phyloP scores from a whole-genome alignment of 1,140 invertebrate genomes.

The Drosophila azteca region DNA sequence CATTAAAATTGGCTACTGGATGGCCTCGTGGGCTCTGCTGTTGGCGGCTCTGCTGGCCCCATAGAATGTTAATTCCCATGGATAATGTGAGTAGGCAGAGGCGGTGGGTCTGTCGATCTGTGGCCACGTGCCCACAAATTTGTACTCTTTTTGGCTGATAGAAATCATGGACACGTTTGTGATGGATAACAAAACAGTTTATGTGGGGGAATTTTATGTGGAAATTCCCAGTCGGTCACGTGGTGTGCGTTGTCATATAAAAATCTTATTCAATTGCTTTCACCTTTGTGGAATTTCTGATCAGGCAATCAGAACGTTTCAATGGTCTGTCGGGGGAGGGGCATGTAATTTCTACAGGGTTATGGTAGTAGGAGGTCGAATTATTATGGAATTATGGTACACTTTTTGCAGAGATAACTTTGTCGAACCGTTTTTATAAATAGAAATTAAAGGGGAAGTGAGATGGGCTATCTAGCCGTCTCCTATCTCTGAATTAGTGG shows the following conservation, averaged over 20 bases:
- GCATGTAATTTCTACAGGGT: neutral
- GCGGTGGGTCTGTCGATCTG: neutral
- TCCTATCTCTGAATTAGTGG: no score
- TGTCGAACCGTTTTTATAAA: no score
- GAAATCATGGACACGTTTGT: conserved; percentile 50
- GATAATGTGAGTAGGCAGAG: conserved; percentile 46
- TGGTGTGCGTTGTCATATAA: conserved; percentile 55
- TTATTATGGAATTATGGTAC: no score
- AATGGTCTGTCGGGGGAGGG: neutral
- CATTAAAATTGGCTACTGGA: conserved; percentile 70
- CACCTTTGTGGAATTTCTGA: conserved; percentile 39
- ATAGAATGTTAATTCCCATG: conserved; percentile 60
- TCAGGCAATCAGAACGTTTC: conserved; percentile 37
- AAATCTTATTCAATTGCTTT: conserved; percentile 51
- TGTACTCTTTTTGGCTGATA: conserved; percentile 22
- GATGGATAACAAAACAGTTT: conserved; percentile 50
- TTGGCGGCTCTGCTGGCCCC: conserved; percentile 6
- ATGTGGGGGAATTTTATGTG: conserved; percentile 17
- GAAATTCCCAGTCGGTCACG: conserved; percentile 36
- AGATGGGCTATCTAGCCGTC: no score
- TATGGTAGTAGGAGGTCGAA: no score
- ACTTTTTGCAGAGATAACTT: no score
- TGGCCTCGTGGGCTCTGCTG: conserved; percentile 12
- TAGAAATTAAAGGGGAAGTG: no score
- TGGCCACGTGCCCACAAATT: conserved; percentile 42